Percentiles rank a stretch among this genome's conserved stretches.
Conservation (phyloP, 2,113 vertebrate genomes). For the Rhinogobius similis region DNA sequence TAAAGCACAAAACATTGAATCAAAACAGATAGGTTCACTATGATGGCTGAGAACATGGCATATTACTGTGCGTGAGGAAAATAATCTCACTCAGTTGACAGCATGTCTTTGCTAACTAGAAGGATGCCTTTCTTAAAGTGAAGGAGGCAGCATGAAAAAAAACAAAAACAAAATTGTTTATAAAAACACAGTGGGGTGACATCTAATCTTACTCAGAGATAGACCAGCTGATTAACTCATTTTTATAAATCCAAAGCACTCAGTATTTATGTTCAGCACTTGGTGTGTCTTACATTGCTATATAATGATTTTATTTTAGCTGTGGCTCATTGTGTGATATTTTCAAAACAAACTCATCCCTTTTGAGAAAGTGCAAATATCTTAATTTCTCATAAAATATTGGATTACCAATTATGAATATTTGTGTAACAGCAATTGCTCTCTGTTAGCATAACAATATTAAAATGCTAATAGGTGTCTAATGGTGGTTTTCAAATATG, state of each 20-base stretch:
- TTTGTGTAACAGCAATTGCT: constrained; percentile 64
- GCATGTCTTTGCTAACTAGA: constrained; percentile 31
- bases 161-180: constrained; percentile 49
- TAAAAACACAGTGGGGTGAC: constrained; percentile 30
- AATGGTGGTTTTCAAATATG: constrained; percentile 56
- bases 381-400: constrained; percentile 70
- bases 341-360: constrained; percentile 53
- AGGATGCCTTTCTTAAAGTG: constrained; percentile 26
- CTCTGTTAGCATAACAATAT: constrained; percentile 60
- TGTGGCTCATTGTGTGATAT: constrained; percentile 55
- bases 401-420: constrained; percentile 65
- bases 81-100: constrained; percentile 25
- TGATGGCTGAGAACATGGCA: constrained; percentile 8
- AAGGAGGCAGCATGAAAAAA: constrained; percentile 27
- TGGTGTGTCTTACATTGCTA: constrained; percentile 34
- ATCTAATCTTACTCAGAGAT: constrained; percentile 36
- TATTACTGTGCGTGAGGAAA: constrained; percentile 35
- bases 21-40: not conserved
- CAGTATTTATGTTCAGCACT: too few relatives aligned
- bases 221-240: constrained; percentile 28
- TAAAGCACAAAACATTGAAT: constrained; percentile 6
- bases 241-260: too few relatives aligned
- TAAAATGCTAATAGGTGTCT: constrained; percentile 72
- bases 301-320: constrained; percentile 3
- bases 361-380: constrained; percentile 47